Conservation (phyloP, 2,113 vertebrate genomes). For the Sus scrofa region DNA sequence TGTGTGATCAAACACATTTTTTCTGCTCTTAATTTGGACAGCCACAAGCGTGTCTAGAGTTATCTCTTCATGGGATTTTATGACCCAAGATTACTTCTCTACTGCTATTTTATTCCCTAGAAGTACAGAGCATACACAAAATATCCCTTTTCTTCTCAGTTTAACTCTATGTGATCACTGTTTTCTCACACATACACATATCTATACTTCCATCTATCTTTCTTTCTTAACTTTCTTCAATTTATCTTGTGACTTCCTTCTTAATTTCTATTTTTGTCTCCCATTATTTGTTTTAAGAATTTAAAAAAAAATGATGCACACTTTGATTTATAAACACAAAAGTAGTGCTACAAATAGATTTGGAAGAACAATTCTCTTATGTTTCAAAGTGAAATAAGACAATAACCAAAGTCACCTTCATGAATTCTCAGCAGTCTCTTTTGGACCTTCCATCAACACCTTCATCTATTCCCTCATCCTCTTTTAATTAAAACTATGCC, state of each 20-base stretch:
- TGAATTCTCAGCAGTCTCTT: background rate
- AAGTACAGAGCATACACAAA: background rate
- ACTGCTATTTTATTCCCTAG: background rate
- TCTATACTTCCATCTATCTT: background rate
- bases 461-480: background rate
- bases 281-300: background rate
- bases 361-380: background rate
- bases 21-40: background rate
- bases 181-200: background rate
- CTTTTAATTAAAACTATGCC: constrained; percentile 69
- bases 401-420: background rate
- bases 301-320: background rate
- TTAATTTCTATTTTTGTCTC: background rate
- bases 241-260: background rate
- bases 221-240: background rate
- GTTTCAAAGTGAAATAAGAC: constrained; percentile 29
- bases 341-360: background rate
- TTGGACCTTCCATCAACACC: constrained; percentile 4
- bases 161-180: background rate
- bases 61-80: background rate
- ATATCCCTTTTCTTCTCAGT: background rate
- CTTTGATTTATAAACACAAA: background rate
- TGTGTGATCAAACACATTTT: background rate
- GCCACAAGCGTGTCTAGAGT: background rate
- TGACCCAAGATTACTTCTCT: background rate